Percentiles rank a stretch among this genome's conserved stretches.
Conservation (phyloP, 2,888 invertebrate genomes). For the Palloptera scutellata region DNA sequence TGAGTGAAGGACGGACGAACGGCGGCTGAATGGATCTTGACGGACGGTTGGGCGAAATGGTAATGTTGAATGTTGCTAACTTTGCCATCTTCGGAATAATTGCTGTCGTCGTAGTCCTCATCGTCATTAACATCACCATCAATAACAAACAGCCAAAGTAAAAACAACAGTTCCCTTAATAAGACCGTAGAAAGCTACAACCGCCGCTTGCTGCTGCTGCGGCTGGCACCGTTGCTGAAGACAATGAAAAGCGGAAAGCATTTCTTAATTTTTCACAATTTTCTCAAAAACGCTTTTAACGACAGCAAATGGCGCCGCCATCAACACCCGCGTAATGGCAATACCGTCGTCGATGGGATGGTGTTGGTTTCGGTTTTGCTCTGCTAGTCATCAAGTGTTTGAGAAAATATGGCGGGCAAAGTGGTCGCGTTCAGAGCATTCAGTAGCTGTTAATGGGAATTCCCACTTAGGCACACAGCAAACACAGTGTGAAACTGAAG, state of each 20-base stretch:
- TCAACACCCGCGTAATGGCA: slow-evolving; percentile 1
- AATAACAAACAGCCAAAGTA: slow-evolving; percentile 7
- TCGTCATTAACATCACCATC: slow-evolving; percentile 22
- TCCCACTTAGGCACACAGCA: slow-evolving; percentile 55
- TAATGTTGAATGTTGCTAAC: background rate
- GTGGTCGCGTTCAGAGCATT: background rate
- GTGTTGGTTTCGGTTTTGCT: background rate
- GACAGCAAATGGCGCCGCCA: slow-evolving; percentile 39
- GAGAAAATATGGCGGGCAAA: background rate
- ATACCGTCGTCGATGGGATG: background rate
- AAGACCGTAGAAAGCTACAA: no score
- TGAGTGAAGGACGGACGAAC: slow-evolving; percentile 1
- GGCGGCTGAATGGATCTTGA: slow-evolving; percentile 8
- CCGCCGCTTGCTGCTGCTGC: background rate
- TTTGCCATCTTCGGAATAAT: slow-evolving; percentile 1
- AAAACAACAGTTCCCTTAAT: slow-evolving; percentile 10
- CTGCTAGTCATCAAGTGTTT: background rate
- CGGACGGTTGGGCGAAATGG: background rate
- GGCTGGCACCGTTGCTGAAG: slow-evolving; percentile 31
- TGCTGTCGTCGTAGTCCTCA: slow-evolving; percentile 13
- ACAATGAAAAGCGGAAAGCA: slow-evolving; percentile 41
- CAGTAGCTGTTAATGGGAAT: slow-evolving; percentile 51
- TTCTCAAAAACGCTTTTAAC: slow-evolving; percentile 48
- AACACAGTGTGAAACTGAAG: background rate
- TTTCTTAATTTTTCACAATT: slow-evolving; percentile 58